Base-by-base conservation (phyloP, 2,797 vertebrate species). In the Glyptemys insculpta region DNA sequence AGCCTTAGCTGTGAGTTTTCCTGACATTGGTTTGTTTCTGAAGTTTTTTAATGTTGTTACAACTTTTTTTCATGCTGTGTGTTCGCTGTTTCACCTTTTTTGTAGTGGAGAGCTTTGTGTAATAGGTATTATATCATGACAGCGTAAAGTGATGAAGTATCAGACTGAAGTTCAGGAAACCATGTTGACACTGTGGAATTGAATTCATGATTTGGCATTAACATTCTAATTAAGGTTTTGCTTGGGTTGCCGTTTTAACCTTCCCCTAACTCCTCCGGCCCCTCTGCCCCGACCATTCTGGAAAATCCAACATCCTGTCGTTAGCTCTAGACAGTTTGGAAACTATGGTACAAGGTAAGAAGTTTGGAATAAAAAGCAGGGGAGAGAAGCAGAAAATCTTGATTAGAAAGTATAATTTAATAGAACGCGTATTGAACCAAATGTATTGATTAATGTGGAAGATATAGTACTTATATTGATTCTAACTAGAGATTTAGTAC, bases 391-490 rank as follows among this genome's bases (percentile, higher is more conserved):
- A 98, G 97, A 98, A 98, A 98, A 96, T 98, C 98, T 98, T 98
- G 98, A 98, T 98, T 98, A 98, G 98, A 99, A 98, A 98, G 98
- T 98, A 98, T 98, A 98, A 98, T 98, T 98, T 98, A 98, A 98
- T 98, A 98, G 98, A 98, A 98, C 97, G 3, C 92, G 95, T 98
- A 98, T 98, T 97, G 98, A 98, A 98, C 98, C 97, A 98, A 98
- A 98, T 98, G 97, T 98, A 98, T 98, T 98, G 98, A 98, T 99
- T 98, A 98, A 98, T 98, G 98, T 97, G 96, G 98, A 98, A 98
- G 98, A 98, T 98, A 98, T 98, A 98, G 98, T 98, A 98, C 98
- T 98, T 97, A 96, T 98, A 98, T 98, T 98, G 98, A 98, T 98
- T 98, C 93, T 95, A 98, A 98, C 97, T 97, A 98, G 98, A 98